Evolutionary conservation across 2,888 invertebrate genomes (phyloP).

Genomic region (Agrotis segetum): DNA sequence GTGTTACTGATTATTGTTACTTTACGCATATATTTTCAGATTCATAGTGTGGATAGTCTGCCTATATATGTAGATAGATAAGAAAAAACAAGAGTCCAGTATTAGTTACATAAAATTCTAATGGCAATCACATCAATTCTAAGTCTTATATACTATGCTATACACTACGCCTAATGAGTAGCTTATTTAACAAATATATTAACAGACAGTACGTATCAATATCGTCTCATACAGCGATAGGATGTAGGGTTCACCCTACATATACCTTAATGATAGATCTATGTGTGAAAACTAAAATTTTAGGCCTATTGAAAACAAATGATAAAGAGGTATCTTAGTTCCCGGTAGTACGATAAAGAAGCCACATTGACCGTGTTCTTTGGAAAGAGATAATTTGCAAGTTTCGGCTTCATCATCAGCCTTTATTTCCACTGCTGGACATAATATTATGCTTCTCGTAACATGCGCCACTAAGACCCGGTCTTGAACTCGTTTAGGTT

Average conservation of each 20-base stretch:
- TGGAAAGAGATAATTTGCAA: too few relatives aligned
- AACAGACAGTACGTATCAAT: conserved; percentile 56
- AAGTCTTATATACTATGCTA: conserved; percentile 67
- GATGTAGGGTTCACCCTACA: conserved; percentile 24
- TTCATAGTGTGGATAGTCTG: conserved; percentile 22
- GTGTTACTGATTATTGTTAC: conserved; percentile 38
- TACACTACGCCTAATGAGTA: conserved; percentile 62
- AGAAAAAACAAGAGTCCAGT: conserved; percentile 61
- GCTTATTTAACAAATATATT: conserved; percentile 55
- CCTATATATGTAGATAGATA: conserved; percentile 44
- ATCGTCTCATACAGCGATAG: conserved; percentile 37
- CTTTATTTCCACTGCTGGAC: too few relatives aligned
- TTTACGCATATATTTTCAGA: conserved; percentile 25
- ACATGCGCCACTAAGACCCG: too few relatives aligned
- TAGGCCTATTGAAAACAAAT: conserved; percentile 64
- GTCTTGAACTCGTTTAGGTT: too few relatives aligned
- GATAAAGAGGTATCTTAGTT: background rate
- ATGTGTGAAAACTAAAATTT: conserved; percentile 42
- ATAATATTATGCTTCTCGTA: too few relatives aligned
- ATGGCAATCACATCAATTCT: conserved; percentile 80
- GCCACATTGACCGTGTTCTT: too few relatives aligned
- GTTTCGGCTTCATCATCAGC: too few relatives aligned
- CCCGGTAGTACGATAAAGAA: too few relatives aligned
- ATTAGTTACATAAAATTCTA: conserved; percentile 68
- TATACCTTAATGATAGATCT: conserved; percentile 27